Evolutionary conservation across 2,113 vertebrate species (phyloP), one percentile per base, ranked within the genome.

Genomic region (Scomber japonicus): DNA sequence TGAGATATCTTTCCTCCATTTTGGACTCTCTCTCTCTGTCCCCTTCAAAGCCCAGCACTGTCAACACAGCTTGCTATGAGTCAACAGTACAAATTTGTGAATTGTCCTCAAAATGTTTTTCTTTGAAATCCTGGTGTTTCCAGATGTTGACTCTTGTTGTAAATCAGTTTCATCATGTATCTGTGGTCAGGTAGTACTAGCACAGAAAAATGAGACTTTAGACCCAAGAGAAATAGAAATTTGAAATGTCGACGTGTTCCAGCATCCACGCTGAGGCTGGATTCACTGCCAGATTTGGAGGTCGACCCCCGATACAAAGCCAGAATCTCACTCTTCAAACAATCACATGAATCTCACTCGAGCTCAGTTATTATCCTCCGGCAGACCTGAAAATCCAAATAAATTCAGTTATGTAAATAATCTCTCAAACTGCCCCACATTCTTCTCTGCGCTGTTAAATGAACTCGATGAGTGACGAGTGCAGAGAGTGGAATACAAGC

Each of bases 401-500:
- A 35, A n/a, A 71, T 74, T 48, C 51, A 60, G 2, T 64, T 72
- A 2, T 65, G 66, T 54, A 79, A 75, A 75, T 67, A 50, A 83
- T 64, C 45, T 73, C 15, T 62, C 7, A 50, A 64, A 46, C 24
- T 13, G 45, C 9, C 64, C 24, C 21, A 9, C 72, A 67, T 71
- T 78, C 30, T 64, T 57, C 49, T 67, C 17, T 17, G 51, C 62
- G 68, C 17, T 6, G 3, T 35, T 65, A 59, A 64, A 62, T 27
- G 40, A 62, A 24, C 16, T 3, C 0, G 24, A 45, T 55, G 68
- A 72, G 13, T 56, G 49, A 72, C 11, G 4, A 35, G 71, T 3
- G 50, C 49, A 61, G 53, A 73, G 4, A 11, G 27, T 14, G 16
- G 30, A 48, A 40, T 14, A n/a, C 45, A 24, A 40, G 61, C 11